phyloP scores from a whole-genome alignment of 2,113 vertebrate species.

The Mola mola region DNA sequence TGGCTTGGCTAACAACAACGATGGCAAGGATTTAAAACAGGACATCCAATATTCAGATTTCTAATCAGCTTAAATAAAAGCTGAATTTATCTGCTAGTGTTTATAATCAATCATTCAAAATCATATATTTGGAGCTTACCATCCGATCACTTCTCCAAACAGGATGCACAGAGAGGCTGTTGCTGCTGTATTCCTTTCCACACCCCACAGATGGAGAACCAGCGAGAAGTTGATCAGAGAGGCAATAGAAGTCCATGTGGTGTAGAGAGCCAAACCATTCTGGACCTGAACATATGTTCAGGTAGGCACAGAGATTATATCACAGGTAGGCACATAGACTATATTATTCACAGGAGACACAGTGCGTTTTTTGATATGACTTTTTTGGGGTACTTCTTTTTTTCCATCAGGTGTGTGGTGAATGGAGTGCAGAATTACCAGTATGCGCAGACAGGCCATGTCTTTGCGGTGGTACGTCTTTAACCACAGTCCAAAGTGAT shows the following conservation, averaged over 20 bases:
- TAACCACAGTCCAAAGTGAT: conserved; percentile 78
- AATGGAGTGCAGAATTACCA: conserved; percentile 67
- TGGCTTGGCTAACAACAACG: no score
- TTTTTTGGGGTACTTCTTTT: no score
- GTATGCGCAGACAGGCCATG: conserved; percentile 79
- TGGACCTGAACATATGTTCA: conserved; percentile 78
- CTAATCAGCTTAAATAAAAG: no score
- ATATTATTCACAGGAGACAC: no score
- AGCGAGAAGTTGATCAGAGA: conserved; percentile 83
- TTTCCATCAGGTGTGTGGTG: neutral
- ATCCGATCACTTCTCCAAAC: conserved; percentile 74
- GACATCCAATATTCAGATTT: neutral
- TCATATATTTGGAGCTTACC: conserved; percentile 70
- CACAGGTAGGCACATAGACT: no score
- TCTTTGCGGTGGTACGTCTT: conserved; percentile 78
- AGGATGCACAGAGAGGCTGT: conserved; percentile 83
- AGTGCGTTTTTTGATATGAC: no score
- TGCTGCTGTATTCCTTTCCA: conserved; percentile 70
- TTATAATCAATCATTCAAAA: no score
- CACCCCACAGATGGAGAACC: conserved; percentile 76
- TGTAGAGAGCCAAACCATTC: conserved; percentile 84
- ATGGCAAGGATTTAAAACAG: no score
- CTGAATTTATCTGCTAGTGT: no score
- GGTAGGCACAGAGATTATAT: neutral
- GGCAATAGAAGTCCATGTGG: conserved; percentile 85